A percentile compares a stretch with the other conserved stretches of the same genome.
Conservation (phyloP, 2,113 vertebrate species). For the Anser cygnoides region DNA sequence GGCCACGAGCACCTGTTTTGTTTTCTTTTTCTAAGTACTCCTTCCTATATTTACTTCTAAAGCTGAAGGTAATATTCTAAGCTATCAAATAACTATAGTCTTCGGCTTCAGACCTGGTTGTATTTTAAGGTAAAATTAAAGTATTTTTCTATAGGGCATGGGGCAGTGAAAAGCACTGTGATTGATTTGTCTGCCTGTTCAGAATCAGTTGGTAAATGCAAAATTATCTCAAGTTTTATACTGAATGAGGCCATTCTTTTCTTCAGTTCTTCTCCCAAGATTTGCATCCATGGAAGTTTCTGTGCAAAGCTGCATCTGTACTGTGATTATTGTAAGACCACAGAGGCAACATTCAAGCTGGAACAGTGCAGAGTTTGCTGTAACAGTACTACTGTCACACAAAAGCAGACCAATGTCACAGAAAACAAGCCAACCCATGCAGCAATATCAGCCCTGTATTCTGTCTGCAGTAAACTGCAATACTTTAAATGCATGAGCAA, state of each 20-base stretch:
- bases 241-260: not conserved
- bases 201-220: not conserved
- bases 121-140: not conserved
- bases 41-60: not conserved
- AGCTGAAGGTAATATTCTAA: not conserved
- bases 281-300: conserved; percentile 10
- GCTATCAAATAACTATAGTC: not conserved
- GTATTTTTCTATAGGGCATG: not conserved
- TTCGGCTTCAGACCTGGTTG: not conserved
- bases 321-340: not conserved
- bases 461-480: not conserved
- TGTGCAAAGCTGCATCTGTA: not conserved
- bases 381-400: not conserved
- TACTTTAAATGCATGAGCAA: not conserved
- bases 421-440: not conserved
- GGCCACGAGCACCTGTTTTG: not conserved
- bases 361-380: not conserved
- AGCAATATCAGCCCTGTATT: not conserved
- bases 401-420: not conserved
- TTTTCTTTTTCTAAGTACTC: not conserved
- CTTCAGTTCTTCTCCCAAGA: not conserved
- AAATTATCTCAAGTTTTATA: not conserved
- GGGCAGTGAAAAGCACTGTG: not conserved
- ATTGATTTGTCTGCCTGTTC: not conserved
- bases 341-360: not conserved